phyloP scores from a whole-genome alignment of 2,113 vertebrate genomes.

The Paratilapia polleni region DNA sequence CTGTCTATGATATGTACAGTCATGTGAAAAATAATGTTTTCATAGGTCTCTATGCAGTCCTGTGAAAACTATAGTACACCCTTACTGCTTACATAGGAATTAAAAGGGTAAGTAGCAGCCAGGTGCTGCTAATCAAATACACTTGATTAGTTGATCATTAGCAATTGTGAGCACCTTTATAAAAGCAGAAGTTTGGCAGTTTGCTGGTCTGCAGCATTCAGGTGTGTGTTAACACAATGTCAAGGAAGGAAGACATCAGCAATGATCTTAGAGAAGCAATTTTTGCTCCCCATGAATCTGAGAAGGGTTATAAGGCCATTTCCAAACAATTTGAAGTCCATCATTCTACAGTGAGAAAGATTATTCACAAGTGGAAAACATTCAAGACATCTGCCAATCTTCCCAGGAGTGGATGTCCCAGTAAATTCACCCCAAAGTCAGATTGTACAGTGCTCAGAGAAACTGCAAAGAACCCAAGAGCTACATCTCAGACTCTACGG shows the following conservation, averaged over 20 bases:
- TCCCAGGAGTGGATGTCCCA: not conserved
- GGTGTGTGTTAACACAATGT: no score
- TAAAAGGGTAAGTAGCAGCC: not conserved
- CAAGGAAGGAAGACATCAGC: not conserved
- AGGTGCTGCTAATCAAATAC: not conserved
- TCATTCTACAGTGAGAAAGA: not conserved
- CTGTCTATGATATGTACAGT: not conserved
- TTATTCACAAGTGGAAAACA: not conserved
- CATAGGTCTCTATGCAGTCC: not conserved
- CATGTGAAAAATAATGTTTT: not conserved
- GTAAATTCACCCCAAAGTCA: not conserved
- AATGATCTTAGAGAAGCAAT: not conserved
- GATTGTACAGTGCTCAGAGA: no score
- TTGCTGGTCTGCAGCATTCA: no score
- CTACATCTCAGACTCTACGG: no score
- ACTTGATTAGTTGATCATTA: not conserved
- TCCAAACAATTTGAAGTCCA: not conserved
- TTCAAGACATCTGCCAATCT: not conserved
- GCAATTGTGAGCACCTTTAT: no score
- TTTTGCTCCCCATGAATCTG: not conserved
- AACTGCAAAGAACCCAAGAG: no score
- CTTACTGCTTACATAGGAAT: not conserved
- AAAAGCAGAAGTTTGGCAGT: no score
- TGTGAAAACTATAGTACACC: not conserved
- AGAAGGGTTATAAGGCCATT: not conserved